Conservation (phyloP, 2,797 vertebrate genomes). For the Todus mexicanus region DNA sequence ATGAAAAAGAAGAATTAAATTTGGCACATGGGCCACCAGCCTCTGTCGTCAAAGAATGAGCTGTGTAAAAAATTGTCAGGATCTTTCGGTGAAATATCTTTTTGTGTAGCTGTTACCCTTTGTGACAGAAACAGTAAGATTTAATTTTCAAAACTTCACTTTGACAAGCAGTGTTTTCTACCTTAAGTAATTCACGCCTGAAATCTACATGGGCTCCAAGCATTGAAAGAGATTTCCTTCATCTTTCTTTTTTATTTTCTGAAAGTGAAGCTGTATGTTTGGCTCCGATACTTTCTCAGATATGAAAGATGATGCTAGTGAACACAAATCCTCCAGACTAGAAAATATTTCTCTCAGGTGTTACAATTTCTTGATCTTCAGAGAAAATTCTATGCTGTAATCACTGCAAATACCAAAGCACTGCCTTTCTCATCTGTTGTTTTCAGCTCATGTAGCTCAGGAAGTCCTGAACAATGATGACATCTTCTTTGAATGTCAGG, state of each 20-base stretch:
- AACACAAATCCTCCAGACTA: neutral
- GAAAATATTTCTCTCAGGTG: neutral
- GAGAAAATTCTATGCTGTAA: neutral
- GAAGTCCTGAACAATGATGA: neutral
- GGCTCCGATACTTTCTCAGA: neutral
- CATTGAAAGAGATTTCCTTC: neutral
- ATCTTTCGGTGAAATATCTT: neutral
- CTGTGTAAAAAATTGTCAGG: neutral
- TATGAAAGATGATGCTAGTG: neutral
- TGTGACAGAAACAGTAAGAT: neutral
- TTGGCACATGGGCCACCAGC: neutral
- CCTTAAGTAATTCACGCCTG: neutral
- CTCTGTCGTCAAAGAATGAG: neutral
- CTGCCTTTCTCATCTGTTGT: neutral
- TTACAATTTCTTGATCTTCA: neutral
- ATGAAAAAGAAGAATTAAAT: neutral
- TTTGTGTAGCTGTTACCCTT: neutral
- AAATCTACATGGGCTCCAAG: neutral
- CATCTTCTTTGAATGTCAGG: neutral
- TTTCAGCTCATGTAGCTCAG: neutral
- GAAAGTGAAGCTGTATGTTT: neutral
- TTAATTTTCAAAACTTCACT: neutral
- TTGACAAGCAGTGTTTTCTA: neutral
- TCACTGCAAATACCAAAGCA: neutral
- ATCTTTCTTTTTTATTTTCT: no score